Evolutionary conservation across 2,888 invertebrate species (phyloP).

Genomic region (Plagiodera versicolora): DNA sequence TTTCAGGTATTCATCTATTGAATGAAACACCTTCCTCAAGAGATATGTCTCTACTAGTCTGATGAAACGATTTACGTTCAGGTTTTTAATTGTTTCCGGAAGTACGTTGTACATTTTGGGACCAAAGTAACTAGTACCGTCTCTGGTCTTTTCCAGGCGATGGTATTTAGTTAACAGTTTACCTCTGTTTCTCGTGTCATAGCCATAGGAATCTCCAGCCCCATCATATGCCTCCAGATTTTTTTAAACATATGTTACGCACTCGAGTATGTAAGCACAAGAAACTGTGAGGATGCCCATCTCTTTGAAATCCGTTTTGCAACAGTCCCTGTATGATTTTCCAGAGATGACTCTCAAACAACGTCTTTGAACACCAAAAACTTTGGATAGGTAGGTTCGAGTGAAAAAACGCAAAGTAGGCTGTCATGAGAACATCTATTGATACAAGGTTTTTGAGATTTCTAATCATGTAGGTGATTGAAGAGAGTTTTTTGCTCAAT

Average conservation of each 20-base stretch:
- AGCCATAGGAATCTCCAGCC: neutral
- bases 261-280: neutral
- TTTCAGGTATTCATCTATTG: too few relatives aligned
- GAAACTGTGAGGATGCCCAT: neutral
- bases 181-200: too few relatives aligned
- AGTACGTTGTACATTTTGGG: too few relatives aligned
- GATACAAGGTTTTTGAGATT: too few relatives aligned
- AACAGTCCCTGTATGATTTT: neutral
- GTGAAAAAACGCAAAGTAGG: neutral
- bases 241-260: neutral
- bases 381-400: neutral
- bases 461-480: too few relatives aligned
- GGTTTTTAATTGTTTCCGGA: neutral
- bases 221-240: neutral
- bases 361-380: slow-evolving; percentile 1
- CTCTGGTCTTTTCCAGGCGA: too few relatives aligned
- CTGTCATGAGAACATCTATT: neutral
- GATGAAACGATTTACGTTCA: neutral
- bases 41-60: neutral
- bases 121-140: too few relatives aligned
- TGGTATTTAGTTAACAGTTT: too few relatives aligned
- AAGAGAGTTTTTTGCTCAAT: too few relatives aligned
- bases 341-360: slow-evolving; percentile 4
- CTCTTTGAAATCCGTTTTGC: neutral
- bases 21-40: too few relatives aligned